Base-by-base conservation (phyloP, 2,888 invertebrate genomes). In the Rhogogaster chlorosoma region DNA sequence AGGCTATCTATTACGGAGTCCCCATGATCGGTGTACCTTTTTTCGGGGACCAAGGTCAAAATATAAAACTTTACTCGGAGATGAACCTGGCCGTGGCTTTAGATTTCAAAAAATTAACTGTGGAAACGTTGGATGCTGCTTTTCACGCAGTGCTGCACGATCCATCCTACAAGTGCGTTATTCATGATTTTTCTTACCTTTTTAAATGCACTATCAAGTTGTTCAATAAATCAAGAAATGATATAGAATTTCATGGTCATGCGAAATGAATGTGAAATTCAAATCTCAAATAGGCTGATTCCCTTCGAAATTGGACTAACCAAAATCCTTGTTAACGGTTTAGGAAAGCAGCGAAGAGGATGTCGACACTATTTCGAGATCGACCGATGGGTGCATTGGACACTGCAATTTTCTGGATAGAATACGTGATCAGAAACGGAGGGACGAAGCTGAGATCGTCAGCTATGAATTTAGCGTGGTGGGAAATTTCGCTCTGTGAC, bases 11-110 rank as follows among this genome's bases (percentile, higher is more conserved):
- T 12, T 86, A 70, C 32, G 90, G 86, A 0, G 86, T 91, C 26
- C 91, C 91, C 0, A 85, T 89, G 87, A 89, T 91, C 29, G 90
- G 89, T 22, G 84, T 91, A 7, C 91, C 91, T 3, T 15, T 91
- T 7, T 90, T 88, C 82, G 87, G 80, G 0, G 91, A 91, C 85
- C 91, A 91, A 61, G 53, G 36, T 12, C 83, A 84, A 1, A 91
- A 91, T 75, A 45, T 94, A 84, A 90, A 89, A 38, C 75, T 87
- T 9, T 86, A 89, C 73, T 87, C 87, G 0, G 78, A 82, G 0
- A 89, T 89, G 61, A 90, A 90, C 0, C 88, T 91, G 61, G 91
- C 88, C 0, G 57, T 90, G 4, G 75, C 67, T 4, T 32, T 93
- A 4, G 85, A 89, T 22, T 84, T 87, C 53, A 18, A 87, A 0